Percentiles rank a stretch among this genome's conserved stretches.
Evolutionary conservation across 2,113 vertebrate species (phyloP).

Genomic region (Pristiophorus japonicus): DNA sequence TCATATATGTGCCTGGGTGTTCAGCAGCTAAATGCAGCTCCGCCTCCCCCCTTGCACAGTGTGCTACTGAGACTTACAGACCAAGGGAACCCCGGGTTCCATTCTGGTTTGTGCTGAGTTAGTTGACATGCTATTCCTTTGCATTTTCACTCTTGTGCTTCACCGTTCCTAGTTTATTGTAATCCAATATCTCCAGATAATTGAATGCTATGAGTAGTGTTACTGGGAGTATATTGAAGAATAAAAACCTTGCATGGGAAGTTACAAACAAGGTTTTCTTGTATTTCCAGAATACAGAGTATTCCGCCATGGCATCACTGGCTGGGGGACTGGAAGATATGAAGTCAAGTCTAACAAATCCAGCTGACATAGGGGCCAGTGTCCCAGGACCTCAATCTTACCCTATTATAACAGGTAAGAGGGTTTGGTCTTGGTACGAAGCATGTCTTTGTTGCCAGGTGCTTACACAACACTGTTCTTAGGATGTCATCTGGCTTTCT

Average conservation of each 20-base stretch:
- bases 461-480: background rate
- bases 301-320: conserved; percentile 89
- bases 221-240: background rate
- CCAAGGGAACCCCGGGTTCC: background rate
- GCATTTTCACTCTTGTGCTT: background rate
- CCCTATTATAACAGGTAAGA: conserved; percentile 86
- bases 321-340: conserved; percentile 93
- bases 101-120: background rate
- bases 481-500: background rate
- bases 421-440: background rate
- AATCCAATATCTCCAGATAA: background rate
- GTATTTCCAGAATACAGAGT: conserved; percentile 77
- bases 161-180: no score
- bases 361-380: conserved; percentile 77
- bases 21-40: background rate
- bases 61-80: background rate
- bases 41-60: background rate
- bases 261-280: conserved; percentile 41
- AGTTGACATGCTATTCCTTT: background rate
- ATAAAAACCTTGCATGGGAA: background rate
- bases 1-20: background rate
- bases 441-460: background rate
- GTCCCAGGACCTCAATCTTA: conserved; percentile 90
- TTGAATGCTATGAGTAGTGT: background rate
- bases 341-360: conserved; percentile 87